Evolutionary conservation across 2,797 vertebrate genomes (phyloP).

Genomic region (Novumbra hubbsi): DNA sequence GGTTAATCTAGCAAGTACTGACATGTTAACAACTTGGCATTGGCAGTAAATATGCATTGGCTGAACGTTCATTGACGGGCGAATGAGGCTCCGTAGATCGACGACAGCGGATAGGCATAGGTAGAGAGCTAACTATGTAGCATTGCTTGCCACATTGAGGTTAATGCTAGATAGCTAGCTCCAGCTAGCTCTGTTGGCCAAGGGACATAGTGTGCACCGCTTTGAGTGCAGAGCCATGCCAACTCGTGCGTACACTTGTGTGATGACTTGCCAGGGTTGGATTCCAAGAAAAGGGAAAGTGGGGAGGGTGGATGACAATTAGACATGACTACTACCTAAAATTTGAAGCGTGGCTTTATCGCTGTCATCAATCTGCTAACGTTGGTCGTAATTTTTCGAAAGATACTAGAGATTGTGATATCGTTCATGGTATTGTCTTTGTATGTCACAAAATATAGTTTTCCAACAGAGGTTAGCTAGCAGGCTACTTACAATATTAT

Average conservation of each 20-base stretch:
- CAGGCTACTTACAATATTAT: too few relatives aligned
- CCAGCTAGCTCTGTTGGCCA: constrained; percentile 40
- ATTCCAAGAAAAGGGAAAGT: neutral
- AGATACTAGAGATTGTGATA: neutral
- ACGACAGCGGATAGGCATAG: neutral
- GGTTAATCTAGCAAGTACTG: neutral
- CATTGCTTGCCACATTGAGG: neutral
- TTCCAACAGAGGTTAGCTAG: neutral
- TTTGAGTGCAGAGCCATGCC: neutral
- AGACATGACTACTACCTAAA: neutral
- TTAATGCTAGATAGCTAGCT: constrained; percentile 45
- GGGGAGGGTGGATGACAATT: neutral
- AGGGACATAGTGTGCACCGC: neutral
- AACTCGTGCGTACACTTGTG: neutral
- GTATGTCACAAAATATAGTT: neutral
- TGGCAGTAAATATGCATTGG: neutral
- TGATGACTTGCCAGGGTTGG: neutral
- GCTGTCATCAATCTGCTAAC: neutral
- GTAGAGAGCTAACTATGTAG: neutral
- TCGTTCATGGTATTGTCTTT: neutral
- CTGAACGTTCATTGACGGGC: neutral
- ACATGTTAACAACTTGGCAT: neutral
- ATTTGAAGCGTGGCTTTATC: neutral
- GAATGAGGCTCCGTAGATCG: neutral
- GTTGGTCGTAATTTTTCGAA: neutral